Base-by-base conservation (phyloP, 1,140 invertebrate genomes). In the Heliconius congener region DNA sequence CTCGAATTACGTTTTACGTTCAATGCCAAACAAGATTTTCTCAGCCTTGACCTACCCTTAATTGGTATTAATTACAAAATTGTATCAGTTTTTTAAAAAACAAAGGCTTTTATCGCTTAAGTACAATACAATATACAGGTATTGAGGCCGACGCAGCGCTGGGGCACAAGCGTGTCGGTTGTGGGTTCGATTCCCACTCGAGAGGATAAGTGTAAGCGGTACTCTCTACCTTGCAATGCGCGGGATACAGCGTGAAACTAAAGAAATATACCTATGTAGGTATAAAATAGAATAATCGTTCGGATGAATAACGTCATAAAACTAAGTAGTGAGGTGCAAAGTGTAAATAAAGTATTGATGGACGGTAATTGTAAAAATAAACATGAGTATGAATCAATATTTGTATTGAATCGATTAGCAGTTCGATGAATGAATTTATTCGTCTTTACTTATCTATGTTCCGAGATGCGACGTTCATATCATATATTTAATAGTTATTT, bases 31-130 rank as follows among this genome's bases (percentile, higher is more conserved):
- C 13, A 30, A 30, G 6, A 60, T 76, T 77, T 80, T 80, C 74
- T 76, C 70, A 80, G 74, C 78, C 78, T 80, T 76, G 78, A 55
- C 66, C 50, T 37, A 70, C 39, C 66, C n/a, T 52, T 19, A 46
- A 30, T 55, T 71, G 37, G 60, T 1, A 27, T 66, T 66, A 13
- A 66, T 66, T 4, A 30, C 11, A 3, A 66, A 66, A 27, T 66
- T 30, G 11, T 66, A 27, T 27, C 11, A 66, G 60, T 27, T 66
- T 66, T 3, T 0, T 27, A 60, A 3, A 16, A 30, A 60, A 66
- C 13, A 57, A 57, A 57, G 13, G 13, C 3, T 46, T 46, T 46
- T 46, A 16, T 13, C 3, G 13, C 42, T 37, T 37, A 37, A 37
- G 4, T 37, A 37, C 34, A 37, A 37, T 37, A 37, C 6, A 37